These are phyloP conservation scores for Eubasilissa regina DNA, from an alignment of 1,140 invertebrate species.

Conservation along the genomic window DNA sequence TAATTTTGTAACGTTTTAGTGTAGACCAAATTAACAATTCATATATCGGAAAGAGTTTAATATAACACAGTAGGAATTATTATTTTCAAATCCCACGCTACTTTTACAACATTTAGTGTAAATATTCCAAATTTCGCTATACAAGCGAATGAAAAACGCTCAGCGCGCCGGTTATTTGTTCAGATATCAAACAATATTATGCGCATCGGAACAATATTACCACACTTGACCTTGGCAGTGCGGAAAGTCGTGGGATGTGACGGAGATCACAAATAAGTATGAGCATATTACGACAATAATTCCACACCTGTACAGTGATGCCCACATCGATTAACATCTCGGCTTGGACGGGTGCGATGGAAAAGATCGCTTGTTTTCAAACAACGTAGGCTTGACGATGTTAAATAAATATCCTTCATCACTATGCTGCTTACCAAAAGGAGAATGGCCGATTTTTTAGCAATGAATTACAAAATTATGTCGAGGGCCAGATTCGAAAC, in stretches of 20 bases:
- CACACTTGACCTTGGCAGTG: slow-evolving; percentile 27
- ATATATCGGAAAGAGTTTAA: too few species aligned
- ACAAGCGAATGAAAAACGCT: neutral
- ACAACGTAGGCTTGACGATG: too few species aligned
- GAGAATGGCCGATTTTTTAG: neutral
- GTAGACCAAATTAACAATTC: too few species aligned
- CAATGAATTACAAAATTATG: neutral
- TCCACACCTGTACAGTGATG: neutral
- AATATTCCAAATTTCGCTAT: neutral
- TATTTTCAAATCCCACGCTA: too few species aligned
- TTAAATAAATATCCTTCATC: neutral
- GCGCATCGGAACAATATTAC: slow-evolving; percentile 10
- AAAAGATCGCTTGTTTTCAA: too few species aligned
- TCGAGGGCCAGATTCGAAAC: neutral
- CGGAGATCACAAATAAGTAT: slow-evolving; percentile 1
- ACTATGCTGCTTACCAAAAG: neutral
- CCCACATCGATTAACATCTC: neutral
- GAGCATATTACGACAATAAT: slow-evolving; percentile 2
- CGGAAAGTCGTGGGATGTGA: slow-evolving; percentile 23
- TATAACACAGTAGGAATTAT: too few species aligned
- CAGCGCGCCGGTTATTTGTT: slow-evolving; percentile 1
- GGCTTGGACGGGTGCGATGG: neutral
- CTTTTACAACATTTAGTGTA: neutral
- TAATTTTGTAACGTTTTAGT: too few species aligned
- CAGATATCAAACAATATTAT: neutral